A percentile compares a stretch with the other conserved stretches of the same genome.
These are phyloP conservation scores for Taenioides sp. DNA, from an alignment of 2,797 vertebrate species.

Conservation along the genomic window DNA sequence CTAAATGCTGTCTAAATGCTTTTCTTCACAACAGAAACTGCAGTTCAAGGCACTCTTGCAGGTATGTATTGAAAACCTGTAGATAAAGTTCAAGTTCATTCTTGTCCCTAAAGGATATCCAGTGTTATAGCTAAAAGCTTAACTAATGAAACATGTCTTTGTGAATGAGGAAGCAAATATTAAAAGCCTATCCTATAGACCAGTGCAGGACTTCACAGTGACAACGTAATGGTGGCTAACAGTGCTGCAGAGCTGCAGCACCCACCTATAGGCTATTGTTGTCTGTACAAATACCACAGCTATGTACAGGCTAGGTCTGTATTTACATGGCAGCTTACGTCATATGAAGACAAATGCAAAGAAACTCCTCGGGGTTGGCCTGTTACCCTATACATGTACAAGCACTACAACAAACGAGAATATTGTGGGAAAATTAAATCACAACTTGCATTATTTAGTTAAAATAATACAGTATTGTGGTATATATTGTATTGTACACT, in stretches of 20 bases:
- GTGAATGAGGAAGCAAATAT: slow-evolving; percentile 51
- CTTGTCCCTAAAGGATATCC: slow-evolving; percentile 59
- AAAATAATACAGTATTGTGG: too few relatives aligned
- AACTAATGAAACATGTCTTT: slow-evolving; percentile 47
- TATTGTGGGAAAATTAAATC: not conserved
- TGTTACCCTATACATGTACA: not conserved
- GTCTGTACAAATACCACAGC: slow-evolving; percentile 68
- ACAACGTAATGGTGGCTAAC: slow-evolving; percentile 65
- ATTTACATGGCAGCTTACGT: slow-evolving; percentile 56
- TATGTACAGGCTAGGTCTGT: slow-evolving; percentile 63
- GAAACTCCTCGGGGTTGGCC: slow-evolving; percentile 27
- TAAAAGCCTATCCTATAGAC: slow-evolving; percentile 56
- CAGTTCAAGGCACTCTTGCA: slow-evolving; percentile 79
- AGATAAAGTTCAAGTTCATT: slow-evolving; percentile 73
- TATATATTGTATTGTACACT: too few relatives aligned
- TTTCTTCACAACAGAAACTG: slow-evolving; percentile 80
- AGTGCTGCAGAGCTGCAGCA: slow-evolving; percentile 65
- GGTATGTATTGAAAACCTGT: slow-evolving; percentile 63
- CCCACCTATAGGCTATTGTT: slow-evolving; percentile 58
- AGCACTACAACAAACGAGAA: not conserved
- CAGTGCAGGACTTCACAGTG: slow-evolving; percentile 81
- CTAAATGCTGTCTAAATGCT: slow-evolving; percentile 63
- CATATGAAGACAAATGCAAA: slow-evolving; percentile 51
- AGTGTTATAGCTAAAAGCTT: slow-evolving; percentile 68
- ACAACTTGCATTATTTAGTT: too few relatives aligned